Conservation (phyloP, 2,888 invertebrate species). For the Protula sp. region DNA sequence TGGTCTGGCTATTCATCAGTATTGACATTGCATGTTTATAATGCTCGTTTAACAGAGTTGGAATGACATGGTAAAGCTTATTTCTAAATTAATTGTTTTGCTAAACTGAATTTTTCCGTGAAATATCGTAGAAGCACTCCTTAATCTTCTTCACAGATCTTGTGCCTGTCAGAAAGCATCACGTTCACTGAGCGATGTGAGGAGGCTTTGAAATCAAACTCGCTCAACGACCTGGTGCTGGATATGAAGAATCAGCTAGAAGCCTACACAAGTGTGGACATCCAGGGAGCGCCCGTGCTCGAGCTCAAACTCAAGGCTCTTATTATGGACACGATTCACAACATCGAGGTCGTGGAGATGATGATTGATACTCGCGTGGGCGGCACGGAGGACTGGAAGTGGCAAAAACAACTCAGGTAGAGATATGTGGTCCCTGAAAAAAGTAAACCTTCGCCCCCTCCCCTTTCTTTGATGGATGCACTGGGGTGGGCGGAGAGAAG, state of each 20-base stretch:
- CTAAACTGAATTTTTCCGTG: no score
- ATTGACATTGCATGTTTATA: no score
- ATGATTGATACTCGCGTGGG: slow-evolving; percentile 65
- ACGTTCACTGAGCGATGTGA: slow-evolving; percentile 80
- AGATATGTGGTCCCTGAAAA: no score
- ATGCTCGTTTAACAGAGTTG: no score
- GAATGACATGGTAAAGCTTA: no score
- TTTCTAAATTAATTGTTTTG: no score
- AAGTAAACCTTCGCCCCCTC: not conserved
- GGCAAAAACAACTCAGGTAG: slow-evolving; percentile 88
- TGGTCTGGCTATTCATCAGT: no score
- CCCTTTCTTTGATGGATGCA: not conserved
- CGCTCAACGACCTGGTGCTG: slow-evolving; percentile 39
- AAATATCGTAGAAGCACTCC: no score
- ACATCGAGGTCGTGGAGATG: slow-evolving; percentile 74
- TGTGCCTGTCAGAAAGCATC: slow-evolving; percentile 79
- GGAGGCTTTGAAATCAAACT: slow-evolving; percentile 66
- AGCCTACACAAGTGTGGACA: slow-evolving; percentile 53
- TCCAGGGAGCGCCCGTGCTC: slow-evolving; percentile 57
- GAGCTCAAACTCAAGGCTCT: slow-evolving; percentile 85
- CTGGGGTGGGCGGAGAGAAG: no score
- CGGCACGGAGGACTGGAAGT: slow-evolving; percentile 75
- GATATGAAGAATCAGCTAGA: slow-evolving; percentile 54
- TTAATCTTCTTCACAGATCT: no score
- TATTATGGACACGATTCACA: slow-evolving; percentile 88